Base-by-base conservation (phyloP, 2,888 invertebrate genomes). In the Quadroppia sp. region DNA sequence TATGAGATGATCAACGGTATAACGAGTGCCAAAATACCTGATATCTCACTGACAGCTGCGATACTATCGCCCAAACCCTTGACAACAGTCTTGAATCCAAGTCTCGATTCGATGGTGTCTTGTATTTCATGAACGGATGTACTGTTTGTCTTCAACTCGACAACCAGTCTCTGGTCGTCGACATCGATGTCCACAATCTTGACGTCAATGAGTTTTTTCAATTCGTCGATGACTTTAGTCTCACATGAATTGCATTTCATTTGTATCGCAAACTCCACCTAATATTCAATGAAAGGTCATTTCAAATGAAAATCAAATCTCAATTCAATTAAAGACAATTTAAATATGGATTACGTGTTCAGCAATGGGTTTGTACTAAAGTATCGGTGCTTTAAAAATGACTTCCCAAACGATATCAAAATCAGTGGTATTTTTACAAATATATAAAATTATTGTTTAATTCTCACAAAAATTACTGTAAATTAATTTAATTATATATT, bases 201-300 rank as follows among this genome's bases (percentile, higher is more conserved):
- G 2, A 75, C 20, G 36, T 64, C 74, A 11, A 15, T 7, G 2
- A 75, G 23, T 40, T 40, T 23, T 9, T 23, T 11, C 23, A 75
- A 45, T 67, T 50, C 64, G 9, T 67, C 48, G 17, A 20, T 20
- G 30, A 75, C 71, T 30, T 74, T 72, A 2, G 28, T 20, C n/a
- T 59, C 59, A 56, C 75, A 75, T n/a, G 70, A 25, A 17, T 71
- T 53, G 70, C 75, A 75, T 40, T 42, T 64, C 74, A 74, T 75
- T 30, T 74, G 59, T 48, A 70, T 59, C n/a, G 71, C 71, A 28
- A 71, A 74, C 32, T 75, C 75, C 17, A 71, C 75, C 75, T 75
- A 11, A 1, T 59, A 53, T 30, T 30, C 20, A 23, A 70, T 17
- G 4, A 42, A 45, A 17, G 2, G 15, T 40, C 40, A 13, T 2